phyloP scores from a whole-genome alignment of 2,113 vertebrate genomes.

The Amblyopsis rosae region DNA sequence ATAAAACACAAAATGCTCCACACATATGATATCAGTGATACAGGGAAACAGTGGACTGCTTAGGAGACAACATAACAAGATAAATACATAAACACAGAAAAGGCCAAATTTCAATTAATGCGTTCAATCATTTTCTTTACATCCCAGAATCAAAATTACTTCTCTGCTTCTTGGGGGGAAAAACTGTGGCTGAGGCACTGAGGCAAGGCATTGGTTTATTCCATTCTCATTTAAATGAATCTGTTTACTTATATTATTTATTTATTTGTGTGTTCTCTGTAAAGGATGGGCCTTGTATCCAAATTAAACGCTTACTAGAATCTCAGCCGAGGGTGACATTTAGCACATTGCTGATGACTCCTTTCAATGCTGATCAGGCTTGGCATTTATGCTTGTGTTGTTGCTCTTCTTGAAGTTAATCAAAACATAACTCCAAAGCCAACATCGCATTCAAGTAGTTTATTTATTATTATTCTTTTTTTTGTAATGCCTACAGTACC shows the following conservation, averaged over 20 bases:
- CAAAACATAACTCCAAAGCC: conserved; percentile 31
- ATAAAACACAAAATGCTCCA: conserved; percentile 34
- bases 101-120: conserved; percentile 53
- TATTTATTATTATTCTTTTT: not conserved
- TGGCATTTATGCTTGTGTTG: conserved; percentile 53
- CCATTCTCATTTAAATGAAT: not conserved
- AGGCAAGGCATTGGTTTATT: conserved; percentile 1
- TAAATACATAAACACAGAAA: conserved; percentile 44
- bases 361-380: conserved; percentile 50
- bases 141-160: conserved; percentile 32
- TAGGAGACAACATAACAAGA: conserved; percentile 30
- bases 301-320: conserved; percentile 53
- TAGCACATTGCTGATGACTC: conserved; percentile 21
- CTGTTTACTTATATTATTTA: too few species aligned
- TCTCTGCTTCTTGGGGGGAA: conserved; percentile 15
- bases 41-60: conserved; percentile 54
- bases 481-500: conserved; percentile 4
- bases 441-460: conserved; percentile 35
- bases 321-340: conserved; percentile 51
- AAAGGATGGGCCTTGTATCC: conserved; percentile 18
- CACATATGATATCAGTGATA: conserved; percentile 45
- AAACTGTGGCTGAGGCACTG: not conserved
- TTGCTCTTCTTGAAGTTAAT: conserved; percentile 47
- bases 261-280: not conserved
- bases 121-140: conserved; percentile 37